Evolutionary conservation across 2,113 vertebrate species (phyloP), one percentile per base, ranked within the genome.

Genomic region (Colius striatus): DNA sequence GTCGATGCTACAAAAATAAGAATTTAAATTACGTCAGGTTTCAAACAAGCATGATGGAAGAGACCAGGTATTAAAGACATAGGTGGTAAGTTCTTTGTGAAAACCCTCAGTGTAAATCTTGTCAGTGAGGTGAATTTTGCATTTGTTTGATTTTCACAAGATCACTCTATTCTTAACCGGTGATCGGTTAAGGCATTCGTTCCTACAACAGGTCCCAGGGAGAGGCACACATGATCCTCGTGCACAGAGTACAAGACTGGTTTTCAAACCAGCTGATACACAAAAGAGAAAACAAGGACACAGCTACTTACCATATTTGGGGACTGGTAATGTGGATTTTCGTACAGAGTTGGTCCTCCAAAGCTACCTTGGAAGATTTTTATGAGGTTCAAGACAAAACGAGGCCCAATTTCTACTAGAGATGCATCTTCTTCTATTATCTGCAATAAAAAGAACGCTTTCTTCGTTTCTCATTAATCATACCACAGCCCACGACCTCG

Each of bases 291-390:
- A 50, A 26, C 22, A 29, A 89, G 87, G 11, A 48, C 62, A 55
- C 68, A 47, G 17, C 16, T 67, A 53, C 95, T 97, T 98, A 99
- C 99, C 99, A 97, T 98, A 95, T 99, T 99, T 32, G 99, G 99
- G 54, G 99, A 99, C 93, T 97, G 97, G 92, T 99, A 99, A 73
- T 98, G 92, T 60, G 98, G 98, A 95, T 99, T 99, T 97, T 99
- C 99, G 91, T 98, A 99, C 2, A 99, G 97, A 11, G 99, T 99
- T 25, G 98, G 98, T 63, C 99, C 99, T 70, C 99, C 99, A 96
- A 99, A 99, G 88, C 99, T 99, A 58, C 99, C 99, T 83, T 99
- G 98, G 94, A 99, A 99, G 81, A 99, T 98, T 97, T 99, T 99
- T 76, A 99, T 99, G 58, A 99, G 98, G 91, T 99, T 99, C 87